Evolutionary conservation across 2,797 vertebrate species (phyloP), one percentile per base, ranked within the genome.

Genomic region (Smutsia temminckii): DNA sequence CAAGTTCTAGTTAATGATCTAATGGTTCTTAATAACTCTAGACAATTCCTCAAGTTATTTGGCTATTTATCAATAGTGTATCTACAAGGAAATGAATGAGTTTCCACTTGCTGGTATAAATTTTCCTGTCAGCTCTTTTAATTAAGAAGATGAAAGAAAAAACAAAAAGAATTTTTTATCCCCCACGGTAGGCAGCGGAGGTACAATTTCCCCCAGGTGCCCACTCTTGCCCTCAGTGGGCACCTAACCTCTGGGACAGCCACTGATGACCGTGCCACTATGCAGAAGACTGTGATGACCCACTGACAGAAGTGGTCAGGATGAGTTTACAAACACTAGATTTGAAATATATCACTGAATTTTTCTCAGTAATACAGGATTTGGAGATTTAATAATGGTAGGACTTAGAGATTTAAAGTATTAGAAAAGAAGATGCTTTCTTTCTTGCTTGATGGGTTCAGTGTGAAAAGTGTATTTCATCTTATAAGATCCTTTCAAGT

Each of bases 361-460:
- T 37, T n/a, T 46, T 81, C 29, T 29, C 77, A 79, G 2, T 75
- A 49, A 68, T 49, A 59, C 46, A 81, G 80, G 11, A 46, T 46
- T 46, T 46, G 46, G 46, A 46, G 46, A 46, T 46, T 46, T 46
- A 46, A 46, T 46, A 71, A 53, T 32, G 25, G 57, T 5, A 92
- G 34, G 27, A 25, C 12, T 55, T 64, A 68, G 64, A 51, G 32
- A 34, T 32, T 89, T 23, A 88, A 89, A 83, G 14, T 64, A 75
- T 16, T 27, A 69, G 16, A 77, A 46, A 68, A 68, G 40, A 95
- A 88, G 40, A 88, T 51, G 32, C 37, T 72, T n/a, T 57, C 29
- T 94, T 85, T 66, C 63, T 69, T 8, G 9, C 27, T 93, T 63
- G 55, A 32, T 72, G 29, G 78, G 29, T 14, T 92, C 46, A 85